These are phyloP conservation scores for Calameuta pallipes DNA, from an alignment of 2,888 invertebrate species.

Conservation along the genomic window DNA sequence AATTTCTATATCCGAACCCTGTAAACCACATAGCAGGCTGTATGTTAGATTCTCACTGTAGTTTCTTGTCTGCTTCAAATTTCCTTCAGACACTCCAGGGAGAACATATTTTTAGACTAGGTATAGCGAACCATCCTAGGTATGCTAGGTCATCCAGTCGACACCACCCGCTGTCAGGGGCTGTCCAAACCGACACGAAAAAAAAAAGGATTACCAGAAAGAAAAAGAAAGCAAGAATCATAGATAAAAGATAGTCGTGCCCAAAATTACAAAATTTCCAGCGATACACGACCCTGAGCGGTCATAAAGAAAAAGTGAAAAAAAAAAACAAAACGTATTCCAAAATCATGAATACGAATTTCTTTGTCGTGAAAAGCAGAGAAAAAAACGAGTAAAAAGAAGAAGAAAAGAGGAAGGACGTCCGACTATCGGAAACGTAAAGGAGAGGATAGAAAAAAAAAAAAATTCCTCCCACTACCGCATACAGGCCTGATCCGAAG, in stretches of 20 bases:
- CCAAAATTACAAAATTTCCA: background rate
- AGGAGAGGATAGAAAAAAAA: constrained; percentile 20
- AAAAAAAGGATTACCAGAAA: constrained; percentile 8
- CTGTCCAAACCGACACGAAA: constrained; percentile 33
- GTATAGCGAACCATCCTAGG: constrained; percentile 6
- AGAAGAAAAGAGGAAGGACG: background rate
- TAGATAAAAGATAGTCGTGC: background rate
- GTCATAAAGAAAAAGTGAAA: background rate
- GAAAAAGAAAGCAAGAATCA: constrained; percentile 10
- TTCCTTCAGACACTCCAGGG: constrained; percentile 1
- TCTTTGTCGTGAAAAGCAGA: background rate
- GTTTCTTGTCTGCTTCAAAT: background rate
- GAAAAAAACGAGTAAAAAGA: background rate
- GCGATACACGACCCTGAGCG: background rate
- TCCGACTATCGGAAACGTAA: background rate
- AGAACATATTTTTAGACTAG: constrained; percentile 37
- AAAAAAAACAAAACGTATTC: background rate
- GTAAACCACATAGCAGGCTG: background rate
- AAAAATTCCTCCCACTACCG: constrained; percentile 28
- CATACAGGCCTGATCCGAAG: constrained; percentile 41
- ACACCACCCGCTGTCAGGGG: constrained; percentile 36
- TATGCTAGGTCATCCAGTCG: constrained; percentile 15
- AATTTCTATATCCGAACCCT: background rate
- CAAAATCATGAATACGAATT: background rate
- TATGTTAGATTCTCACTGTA: background rate